Evolutionary conservation across 2,888 invertebrate genomes (phyloP), one percentile per base, ranked within the genome.

Genomic region (Volucella zonaria): DNA sequence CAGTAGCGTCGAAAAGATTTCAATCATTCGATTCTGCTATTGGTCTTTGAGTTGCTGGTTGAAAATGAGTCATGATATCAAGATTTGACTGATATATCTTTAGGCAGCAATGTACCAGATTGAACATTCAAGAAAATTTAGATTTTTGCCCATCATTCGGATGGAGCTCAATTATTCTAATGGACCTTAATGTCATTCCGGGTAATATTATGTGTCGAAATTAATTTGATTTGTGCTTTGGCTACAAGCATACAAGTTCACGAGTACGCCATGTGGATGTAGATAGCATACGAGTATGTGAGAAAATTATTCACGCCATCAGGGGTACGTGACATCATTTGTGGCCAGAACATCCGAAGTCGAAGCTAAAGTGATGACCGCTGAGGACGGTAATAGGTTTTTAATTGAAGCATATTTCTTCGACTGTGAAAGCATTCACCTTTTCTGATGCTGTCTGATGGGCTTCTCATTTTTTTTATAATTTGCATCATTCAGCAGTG

Each of bases 401-500:
- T 78, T 71, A 78, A 78, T 78, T 62, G 70, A 47, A 0, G 49
- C 56, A 62, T 43, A 31, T 56, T 58, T 70, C 43, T 64, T 52
- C 14, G 10, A 10, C n/a, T 49, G 64, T 56, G 18, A 64, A 59
- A 61, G 61, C 61, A 43, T 61, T 61, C 68, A 52, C 51, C 66
- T 66, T 56, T 59, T 10, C 40, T 31, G 31, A 52, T 67, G 51
- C 14, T 51, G 31, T 51, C 43, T 15, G 10, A 47, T 15, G 51
- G 23, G 8, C 10, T 9, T 14, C 4, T 59, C 45, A 45, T 56
- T 47, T 58, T 45, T 58, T 51, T 18, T 31, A 1, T 68, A 68
- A 77, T 77, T 77, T 68, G 61, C 76, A 77, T 77, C 77, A 77
- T 70, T 77, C 70, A 77, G 62, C 12, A 56, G 18, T 56, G 70